Conservation (phyloP, 2,113 vertebrate species). For the Apeltes quadracus region DNA sequence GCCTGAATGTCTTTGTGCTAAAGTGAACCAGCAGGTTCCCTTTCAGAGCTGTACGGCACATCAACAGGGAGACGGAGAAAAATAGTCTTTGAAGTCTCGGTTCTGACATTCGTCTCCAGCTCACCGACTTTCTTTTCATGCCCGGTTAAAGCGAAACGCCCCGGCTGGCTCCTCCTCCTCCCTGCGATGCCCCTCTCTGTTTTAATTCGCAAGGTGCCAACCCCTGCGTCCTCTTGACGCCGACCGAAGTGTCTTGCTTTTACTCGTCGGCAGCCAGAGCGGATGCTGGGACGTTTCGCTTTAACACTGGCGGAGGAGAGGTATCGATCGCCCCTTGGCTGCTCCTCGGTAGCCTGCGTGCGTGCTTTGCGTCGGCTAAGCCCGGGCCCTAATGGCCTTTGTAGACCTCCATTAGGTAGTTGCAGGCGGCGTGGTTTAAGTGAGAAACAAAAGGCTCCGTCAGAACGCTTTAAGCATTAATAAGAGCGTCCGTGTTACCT, state of each 20-base stretch:
- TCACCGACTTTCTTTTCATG: conserved; percentile 78
- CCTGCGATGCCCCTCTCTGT: conserved; percentile 30
- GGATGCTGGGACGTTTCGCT: conserved; percentile 52
- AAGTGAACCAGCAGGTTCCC: conserved; percentile 73
- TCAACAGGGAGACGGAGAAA: conserved; percentile 38
- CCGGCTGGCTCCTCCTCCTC: conserved; percentile 53
- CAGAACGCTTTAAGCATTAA: conserved; percentile 75
- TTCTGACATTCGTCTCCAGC: conserved; percentile 75
- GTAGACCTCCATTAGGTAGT: conserved; percentile 76
- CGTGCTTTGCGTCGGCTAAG: conserved; percentile 62
- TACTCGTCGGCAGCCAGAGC: conserved; percentile 57
- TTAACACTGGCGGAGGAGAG: conserved; percentile 60
- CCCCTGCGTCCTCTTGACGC: conserved; percentile 20
- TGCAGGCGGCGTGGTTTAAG: conserved; percentile 73
- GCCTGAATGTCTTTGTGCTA: conserved; percentile 46
- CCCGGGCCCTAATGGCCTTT: conserved; percentile 74
- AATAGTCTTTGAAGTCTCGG: conserved; percentile 78
- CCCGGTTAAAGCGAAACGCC: conserved; percentile 78
- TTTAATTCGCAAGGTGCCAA: conserved; percentile 47
- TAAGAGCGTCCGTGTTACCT: conserved; percentile 56
- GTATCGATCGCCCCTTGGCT: conserved; percentile 71
- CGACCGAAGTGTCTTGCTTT: conserved; percentile 46
- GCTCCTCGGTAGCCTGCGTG: conserved; percentile 49
- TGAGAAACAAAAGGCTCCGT: conserved; percentile 76
- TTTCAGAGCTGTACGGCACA: conserved; percentile 49